phyloP scores from a whole-genome alignment of 2,113 vertebrate species.

The Nycticryphes semicollaris region DNA sequence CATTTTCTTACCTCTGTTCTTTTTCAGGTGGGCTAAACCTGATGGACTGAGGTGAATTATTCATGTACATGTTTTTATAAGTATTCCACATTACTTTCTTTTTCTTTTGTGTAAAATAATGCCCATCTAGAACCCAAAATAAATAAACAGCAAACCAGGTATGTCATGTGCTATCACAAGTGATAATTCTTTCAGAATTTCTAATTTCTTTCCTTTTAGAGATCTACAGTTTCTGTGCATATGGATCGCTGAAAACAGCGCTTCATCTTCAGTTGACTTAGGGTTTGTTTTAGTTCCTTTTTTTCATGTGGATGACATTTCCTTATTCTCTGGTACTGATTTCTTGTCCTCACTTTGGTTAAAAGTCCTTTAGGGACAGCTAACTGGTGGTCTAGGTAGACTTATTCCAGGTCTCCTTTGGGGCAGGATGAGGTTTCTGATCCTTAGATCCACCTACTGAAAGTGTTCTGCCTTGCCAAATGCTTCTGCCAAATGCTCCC shows the following conservation, averaged over 20 bases:
- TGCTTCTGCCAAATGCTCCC: neutral
- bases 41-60: neutral
- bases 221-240: neutral
- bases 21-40: neutral
- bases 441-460: neutral
- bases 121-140: neutral
- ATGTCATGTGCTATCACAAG: neutral
- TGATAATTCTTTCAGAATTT: neutral
- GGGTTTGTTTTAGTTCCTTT: neutral
- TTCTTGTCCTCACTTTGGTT: neutral
- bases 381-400: neutral
- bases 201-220: neutral
- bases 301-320: neutral
- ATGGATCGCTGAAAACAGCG: neutral
- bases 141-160: neutral
- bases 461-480: neutral
- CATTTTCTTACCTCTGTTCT: neutral
- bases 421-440: neutral
- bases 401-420: neutral
- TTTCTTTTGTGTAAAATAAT: neutral
- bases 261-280: neutral
- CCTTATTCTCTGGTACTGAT: neutral
- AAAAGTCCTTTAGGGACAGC: neutral
- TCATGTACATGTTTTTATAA: neutral
- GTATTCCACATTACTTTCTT: neutral